These are phyloP conservation scores for Amphipoea oculea DNA, from an alignment of 2,888 invertebrate species.

Conservation along the genomic window DNA sequence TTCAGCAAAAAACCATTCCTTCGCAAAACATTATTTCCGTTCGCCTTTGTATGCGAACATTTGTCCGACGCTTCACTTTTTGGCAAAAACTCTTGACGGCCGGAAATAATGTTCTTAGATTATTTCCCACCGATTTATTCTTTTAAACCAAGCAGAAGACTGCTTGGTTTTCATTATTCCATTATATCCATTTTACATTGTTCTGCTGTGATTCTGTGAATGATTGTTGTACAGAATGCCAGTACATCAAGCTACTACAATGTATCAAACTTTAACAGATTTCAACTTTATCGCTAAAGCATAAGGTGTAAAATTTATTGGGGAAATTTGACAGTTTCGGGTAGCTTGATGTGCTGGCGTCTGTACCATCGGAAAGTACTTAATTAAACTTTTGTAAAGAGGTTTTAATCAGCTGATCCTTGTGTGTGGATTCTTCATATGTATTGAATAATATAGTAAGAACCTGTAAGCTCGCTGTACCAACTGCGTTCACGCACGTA, in stretches of 20 bases:
- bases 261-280: no score
- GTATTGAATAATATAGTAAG: slow-evolving; percentile 20
- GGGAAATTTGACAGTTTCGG: no score
- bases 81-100: slow-evolving; percentile 16
- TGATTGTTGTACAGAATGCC: neutral
- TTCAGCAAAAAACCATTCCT: neutral
- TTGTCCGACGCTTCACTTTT: slow-evolving; percentile 26
- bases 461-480: slow-evolving; percentile 27
- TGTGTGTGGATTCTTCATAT: slow-evolving; percentile 11
- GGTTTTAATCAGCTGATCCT: slow-evolving; percentile 2
- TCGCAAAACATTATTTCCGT: slow-evolving; percentile 10
- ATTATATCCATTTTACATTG: slow-evolving; percentile 8
- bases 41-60: neutral
- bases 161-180: slow-evolving; percentile 29
- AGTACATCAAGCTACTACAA: no score
- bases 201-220: slow-evolving; percentile 9
- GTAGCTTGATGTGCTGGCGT: no score
- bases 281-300: no score
- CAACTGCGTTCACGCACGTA: slow-evolving; percentile 43
- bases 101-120: slow-evolving; percentile 17
- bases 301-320: no score
- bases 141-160: neutral
- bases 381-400: slow-evolving; percentile 4
- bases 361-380: neutral
- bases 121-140: no score